phyloP scores from a whole-genome alignment of 2,888 invertebrate genomes.

The Drosophila cognata region DNA sequence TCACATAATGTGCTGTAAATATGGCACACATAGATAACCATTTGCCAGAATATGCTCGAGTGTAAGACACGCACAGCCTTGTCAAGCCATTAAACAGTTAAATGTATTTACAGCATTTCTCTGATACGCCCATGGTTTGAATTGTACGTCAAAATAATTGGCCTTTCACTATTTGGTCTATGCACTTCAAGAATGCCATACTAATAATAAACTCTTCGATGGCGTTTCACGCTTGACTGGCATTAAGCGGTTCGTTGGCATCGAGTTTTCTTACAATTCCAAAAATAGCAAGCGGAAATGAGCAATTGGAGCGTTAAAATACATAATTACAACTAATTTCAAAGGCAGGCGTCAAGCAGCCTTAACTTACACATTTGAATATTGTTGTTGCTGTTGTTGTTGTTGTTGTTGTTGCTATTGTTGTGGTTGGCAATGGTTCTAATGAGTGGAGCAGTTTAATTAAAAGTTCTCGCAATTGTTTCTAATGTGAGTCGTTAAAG shows the following conservation, averaged over 20 bases:
- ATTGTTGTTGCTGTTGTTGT: not conserved
- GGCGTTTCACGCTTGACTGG: constrained; percentile 31
- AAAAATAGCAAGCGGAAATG: constrained; percentile 66
- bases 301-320: constrained; percentile 79
- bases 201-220: constrained; percentile 13
- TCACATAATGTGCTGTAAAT: not conserved
- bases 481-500: constrained; percentile 79
- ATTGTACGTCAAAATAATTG: not conserved
- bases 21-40: not conserved
- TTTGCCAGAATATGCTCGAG: not conserved
- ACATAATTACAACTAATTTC: constrained; percentile 64
- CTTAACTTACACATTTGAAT: constrained; percentile 52
- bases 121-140: not conserved
- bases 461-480: constrained; percentile 79
- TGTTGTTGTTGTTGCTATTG: not conserved
- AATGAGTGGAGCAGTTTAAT: constrained; percentile 75
- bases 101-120: not conserved
- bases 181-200: constrained; percentile 6
- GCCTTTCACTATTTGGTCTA: constrained; percentile 26
- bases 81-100: not conserved
- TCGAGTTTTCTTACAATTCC: constrained; percentile 14
- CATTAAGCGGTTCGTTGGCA: constrained; percentile 2
- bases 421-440: constrained; percentile 28
- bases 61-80: not conserved
- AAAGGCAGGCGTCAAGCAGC: constrained; percentile 32